phyloP scores from a whole-genome alignment of 2,113 vertebrate species.

The Callorhinus ursinus region DNA sequence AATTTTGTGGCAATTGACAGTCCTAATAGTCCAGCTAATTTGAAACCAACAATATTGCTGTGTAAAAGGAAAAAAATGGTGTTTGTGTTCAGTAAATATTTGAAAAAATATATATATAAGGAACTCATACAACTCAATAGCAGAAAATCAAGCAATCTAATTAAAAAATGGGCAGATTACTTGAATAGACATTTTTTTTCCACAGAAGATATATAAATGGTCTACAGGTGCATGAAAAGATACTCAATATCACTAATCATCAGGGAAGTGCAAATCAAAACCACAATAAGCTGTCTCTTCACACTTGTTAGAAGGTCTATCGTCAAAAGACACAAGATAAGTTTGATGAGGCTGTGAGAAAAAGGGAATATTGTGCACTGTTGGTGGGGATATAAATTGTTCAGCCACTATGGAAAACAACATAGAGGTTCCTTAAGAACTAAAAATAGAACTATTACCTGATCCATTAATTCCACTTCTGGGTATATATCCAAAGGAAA shows the following conservation, averaged over 20 bases:
- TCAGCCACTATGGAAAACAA: background rate
- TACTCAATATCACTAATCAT: background rate
- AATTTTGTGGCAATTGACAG: constrained; percentile 64
- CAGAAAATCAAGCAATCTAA: background rate
- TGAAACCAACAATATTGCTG: constrained; percentile 74
- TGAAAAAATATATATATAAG: constrained; percentile 38
- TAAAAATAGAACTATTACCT: background rate
- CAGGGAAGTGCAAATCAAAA: background rate
- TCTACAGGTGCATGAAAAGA: background rate
- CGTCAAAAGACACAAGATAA: background rate
- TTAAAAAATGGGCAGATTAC: background rate
- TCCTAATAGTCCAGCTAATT: constrained; percentile 70
- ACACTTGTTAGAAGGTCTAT: background rate
- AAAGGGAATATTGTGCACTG: background rate
- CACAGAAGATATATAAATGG: background rate
- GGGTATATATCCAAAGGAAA: background rate
- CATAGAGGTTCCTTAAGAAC: background rate
- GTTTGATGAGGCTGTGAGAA: background rate
- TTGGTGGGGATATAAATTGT: background rate
- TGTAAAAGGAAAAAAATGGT: constrained; percentile 76
- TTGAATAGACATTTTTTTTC: background rate
- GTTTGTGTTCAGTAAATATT: constrained; percentile 80
- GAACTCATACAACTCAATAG: background rate
- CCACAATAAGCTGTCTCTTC: background rate
- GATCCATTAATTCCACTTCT: background rate